Evolutionary conservation across 2,113 vertebrate genomes (phyloP), one percentile per base, ranked within the genome.

Genomic region (Sylvilagus bachmani): DNA sequence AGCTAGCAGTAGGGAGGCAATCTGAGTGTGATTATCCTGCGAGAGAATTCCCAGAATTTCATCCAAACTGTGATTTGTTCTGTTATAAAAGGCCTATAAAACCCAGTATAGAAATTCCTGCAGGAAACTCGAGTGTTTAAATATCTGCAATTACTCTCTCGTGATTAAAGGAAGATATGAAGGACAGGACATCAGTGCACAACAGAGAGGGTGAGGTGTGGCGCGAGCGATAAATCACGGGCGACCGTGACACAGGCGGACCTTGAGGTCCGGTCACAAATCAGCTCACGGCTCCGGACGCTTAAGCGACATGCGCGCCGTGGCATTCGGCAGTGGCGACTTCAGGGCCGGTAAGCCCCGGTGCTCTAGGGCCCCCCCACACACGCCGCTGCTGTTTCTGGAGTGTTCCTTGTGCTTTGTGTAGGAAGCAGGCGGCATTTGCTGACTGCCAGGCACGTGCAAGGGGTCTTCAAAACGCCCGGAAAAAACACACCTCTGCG

Each of bases 1-100:
- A 97, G 97, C 98, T 97, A 98, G 97, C 98, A 97, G 98, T 97
- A 73, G 98, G 98, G 98, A 98, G 97, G 98, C 98, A 97, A 97
- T 98, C 97, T 97, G 98, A 97, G 97, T 97, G 89, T 88, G 98
- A 98, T 98, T 97, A 98, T 98, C 97, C 97, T 95, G 95, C 93
- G 95, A 96, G 98, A 98, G 98, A 98, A 98, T 98, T 98, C 98
- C 98, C 98, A 98, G 98, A 98, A 98, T 98, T 98, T 98, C 98
- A 98, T 98, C 98, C 97, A 98, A 97, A 98, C 97, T 97, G 98
- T 97, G 98, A 98, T 98, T 98, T 98, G 95, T 97, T 98, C 97
- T 96, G 98, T 98, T 98, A 98, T 98, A 98, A 98, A 97, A 98
- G 97, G 98, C 97, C 98, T 94, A 96, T 98, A 98, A 98, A 98